phyloP scores from a whole-genome alignment of 2,888 invertebrate species.

The Antheraea assamensis region DNA sequence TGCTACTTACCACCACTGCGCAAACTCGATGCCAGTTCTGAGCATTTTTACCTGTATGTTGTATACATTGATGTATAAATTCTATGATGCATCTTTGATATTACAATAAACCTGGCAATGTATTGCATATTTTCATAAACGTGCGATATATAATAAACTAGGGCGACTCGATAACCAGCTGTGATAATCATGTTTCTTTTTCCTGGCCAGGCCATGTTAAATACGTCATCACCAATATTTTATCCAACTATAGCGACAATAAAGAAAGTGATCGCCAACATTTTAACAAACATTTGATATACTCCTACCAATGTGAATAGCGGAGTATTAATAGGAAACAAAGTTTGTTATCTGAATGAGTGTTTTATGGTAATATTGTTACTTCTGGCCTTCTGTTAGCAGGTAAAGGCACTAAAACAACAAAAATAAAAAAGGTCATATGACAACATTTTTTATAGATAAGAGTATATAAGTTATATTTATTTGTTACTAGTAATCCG shows the following conservation, averaged over 20 bases:
- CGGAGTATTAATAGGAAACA: conserved; percentile 15
- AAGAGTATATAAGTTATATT: not conserved
- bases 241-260: conserved; percentile 37
- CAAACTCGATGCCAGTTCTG: conserved; percentile 6
- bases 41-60: not conserved
- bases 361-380: not conserved
- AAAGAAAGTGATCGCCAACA: conserved; percentile 36
- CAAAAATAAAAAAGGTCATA: not conserved
- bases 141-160: conserved; percentile 31
- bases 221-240: conserved; percentile 51
- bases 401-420: not conserved
- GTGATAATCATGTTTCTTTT: conserved; percentile 72
- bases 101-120: conserved; percentile 37
- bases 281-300: conserved; percentile 38
- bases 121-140: conserved; percentile 20
- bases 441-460: not conserved
- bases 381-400: not conserved
- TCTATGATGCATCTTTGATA: not conserved
- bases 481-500: too few species aligned
- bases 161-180: conserved; percentile 54
- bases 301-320: conserved; percentile 24
- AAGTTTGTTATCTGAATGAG: not conserved
- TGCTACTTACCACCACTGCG: conserved; percentile 22
- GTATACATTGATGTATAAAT: not conserved
- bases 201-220: conserved; percentile 58